A percentile compares a stretch with the other conserved stretches of the same genome.
Conservation (phyloP, 2,888 invertebrate species). For the Athalia circularis region DNA sequence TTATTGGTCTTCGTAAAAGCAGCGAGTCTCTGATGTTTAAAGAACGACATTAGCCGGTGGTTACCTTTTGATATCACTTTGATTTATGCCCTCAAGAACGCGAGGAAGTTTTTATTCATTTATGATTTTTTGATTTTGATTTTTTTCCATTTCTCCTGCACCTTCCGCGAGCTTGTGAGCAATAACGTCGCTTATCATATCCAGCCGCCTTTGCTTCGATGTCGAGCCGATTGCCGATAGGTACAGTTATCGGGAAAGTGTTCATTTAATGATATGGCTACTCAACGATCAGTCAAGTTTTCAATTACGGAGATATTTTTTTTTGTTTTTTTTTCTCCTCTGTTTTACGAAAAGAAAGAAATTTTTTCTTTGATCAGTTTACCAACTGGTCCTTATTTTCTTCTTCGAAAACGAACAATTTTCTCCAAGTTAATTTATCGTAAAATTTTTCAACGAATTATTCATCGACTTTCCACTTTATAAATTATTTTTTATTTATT, state of each 20-base stretch:
- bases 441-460: constrained; percentile 17
- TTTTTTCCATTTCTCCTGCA: too few species aligned
- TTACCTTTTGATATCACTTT: constrained; percentile 20
- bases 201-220: not conserved
- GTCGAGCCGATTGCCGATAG: not conserved
- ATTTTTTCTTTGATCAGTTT: constrained; percentile 14
- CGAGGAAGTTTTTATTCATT: not conserved
- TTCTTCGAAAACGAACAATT: not conserved
- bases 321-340: not conserved
- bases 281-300: not conserved
- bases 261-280: constrained; percentile 19
- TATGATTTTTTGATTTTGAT: too few species aligned
- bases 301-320: not conserved
- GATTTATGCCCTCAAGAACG: not conserved
- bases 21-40: constrained; percentile 29
- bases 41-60: constrained; percentile 25
- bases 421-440: not conserved
- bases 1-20: not conserved
- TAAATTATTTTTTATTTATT: not conserved
- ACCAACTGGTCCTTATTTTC: too few species aligned
- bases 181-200: not conserved
- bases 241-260: not conserved
- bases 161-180: not conserved
- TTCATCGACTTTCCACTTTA: constrained; percentile 15
- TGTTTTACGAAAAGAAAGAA: not conserved